A percentile compares a stretch with the other conserved stretches of the same genome.
phyloP scores from a whole-genome alignment of 2,888 invertebrate genomes.

The Zhengitettix transpicula region DNA sequence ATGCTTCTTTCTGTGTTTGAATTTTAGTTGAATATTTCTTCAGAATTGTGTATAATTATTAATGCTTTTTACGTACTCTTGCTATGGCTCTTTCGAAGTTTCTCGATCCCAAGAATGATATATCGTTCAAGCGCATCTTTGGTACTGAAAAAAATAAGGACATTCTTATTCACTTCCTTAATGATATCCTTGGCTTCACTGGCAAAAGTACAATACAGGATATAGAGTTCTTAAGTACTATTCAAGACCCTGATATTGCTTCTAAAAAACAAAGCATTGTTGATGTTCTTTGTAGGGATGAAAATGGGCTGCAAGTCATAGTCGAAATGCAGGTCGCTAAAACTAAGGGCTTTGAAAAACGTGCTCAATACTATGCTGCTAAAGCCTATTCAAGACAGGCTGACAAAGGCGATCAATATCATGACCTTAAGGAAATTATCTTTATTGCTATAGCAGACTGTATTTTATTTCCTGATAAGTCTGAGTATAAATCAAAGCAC shows the following conservation, averaged over 20 bases:
- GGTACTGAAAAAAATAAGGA: constrained; percentile 26
- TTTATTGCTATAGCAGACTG: constrained; percentile 17
- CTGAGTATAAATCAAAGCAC: constrained; percentile 17
- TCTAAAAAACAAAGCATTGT: constrained; percentile 16
- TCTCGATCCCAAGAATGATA: neutral
- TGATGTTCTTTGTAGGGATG: constrained; percentile 18
- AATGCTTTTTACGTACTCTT: neutral
- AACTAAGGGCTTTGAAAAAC: constrained; percentile 14
- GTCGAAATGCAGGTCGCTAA: constrained; percentile 17
- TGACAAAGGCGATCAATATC: constrained; percentile 15
- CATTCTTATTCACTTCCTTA: constrained; percentile 31
- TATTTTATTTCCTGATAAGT: constrained; percentile 16
- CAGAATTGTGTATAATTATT: neutral
- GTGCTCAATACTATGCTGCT: constrained; percentile 17
- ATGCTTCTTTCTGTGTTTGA: too few species aligned
- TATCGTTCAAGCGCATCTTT: neutral
- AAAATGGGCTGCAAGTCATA: constrained; percentile 12
- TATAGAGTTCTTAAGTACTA: constrained; percentile 40
- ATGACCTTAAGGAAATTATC: constrained; percentile 17
- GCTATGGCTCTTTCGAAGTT: neutral
- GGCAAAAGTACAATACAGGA: constrained; percentile 20
- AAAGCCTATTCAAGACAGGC: constrained; percentile 17
- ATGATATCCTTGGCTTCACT: constrained; percentile 3
- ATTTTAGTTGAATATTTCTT: neutral
- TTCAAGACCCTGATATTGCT: constrained; percentile 30